Base-by-base conservation (phyloP, 2,888 invertebrate genomes). In the Xanthostigma xanthostigma region DNA sequence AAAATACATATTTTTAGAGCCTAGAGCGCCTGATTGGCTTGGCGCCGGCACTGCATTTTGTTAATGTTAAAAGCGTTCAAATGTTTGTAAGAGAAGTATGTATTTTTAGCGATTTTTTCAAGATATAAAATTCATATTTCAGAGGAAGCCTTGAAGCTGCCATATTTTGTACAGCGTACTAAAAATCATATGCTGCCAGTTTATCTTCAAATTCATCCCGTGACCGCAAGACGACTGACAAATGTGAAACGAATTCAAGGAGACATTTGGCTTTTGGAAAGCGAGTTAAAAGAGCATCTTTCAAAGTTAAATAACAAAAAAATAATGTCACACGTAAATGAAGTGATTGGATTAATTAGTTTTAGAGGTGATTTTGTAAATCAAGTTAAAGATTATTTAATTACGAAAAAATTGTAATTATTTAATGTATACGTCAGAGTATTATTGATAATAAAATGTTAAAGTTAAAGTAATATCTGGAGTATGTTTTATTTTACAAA, bases 141-240 rank as follows among this genome's bases (percentile, higher is more conserved):
- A 62, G 77, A 72, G 54, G 65, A 72, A 38, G 62, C 66, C 13
- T 51, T 54, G 48, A 64, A 71, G 53, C 62, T 71, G 41, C 79
- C 83, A 0, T 95, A 85, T 61, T 84, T 76, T 60, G 70, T 95
- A 36, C 63, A 70, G 44, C 76, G 95, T 58, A 81, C 82, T 0
- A 85, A 76, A 65, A 90, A 87, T 63, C 80, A 86, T 59, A 83
- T 88, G 79, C 62, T 86, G 8, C 90, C 94, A 0, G 84, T 94
- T 14, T 92, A 92, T 67, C 65, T 89, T 50, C 49, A 64, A 0
- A 64, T 72, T 35, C 62, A 63, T 0, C 70, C 66, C 36, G 73
- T 82, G 52, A 85, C 86, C 8, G 62, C 64, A 40, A 74, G 79
- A 46, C 76, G 78, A 59, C 62, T 80, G 27, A 88, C 93, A 0